Percentiles rank a stretch among this genome's conserved stretches.
phyloP scores from a whole-genome alignment of 2,797 vertebrate genomes.

The Margarornis squamiger region DNA sequence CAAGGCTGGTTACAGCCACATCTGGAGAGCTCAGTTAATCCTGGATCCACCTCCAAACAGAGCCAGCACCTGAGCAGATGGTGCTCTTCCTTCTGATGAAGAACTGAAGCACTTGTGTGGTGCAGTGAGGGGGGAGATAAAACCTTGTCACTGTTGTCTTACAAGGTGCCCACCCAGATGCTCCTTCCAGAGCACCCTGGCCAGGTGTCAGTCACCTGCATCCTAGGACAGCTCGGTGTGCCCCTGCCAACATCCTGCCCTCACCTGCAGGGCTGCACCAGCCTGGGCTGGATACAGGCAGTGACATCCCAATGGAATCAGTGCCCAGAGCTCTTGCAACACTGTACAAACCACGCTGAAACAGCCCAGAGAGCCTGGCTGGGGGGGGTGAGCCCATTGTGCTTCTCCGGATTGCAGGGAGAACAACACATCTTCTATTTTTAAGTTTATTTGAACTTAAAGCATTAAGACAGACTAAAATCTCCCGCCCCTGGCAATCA shows the following conservation, averaged over 20 bases:
- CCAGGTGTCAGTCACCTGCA: background rate
- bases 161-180: background rate
- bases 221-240: accelerated
- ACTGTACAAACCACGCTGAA: accelerated
- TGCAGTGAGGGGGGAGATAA: background rate
- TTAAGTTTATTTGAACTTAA: conserved; percentile 23
- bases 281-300: background rate
- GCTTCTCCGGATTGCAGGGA: background rate
- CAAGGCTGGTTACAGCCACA: too few species aligned
- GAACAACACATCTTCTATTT: conserved; percentile 17
- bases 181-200: background rate
- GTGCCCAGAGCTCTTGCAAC: background rate
- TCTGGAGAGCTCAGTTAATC: background rate
- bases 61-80: conserved; percentile 21
- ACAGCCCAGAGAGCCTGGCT: background rate
- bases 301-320: accelerated
- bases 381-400: background rate
- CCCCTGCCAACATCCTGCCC: background rate
- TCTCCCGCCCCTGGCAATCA: background rate
- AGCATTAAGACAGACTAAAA: conserved; percentile 32
- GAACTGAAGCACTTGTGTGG: background rate
- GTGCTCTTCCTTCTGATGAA: background rate
- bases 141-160: background rate
- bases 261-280: background rate
- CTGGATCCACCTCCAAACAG: background rate